These are phyloP conservation scores for Nerophis ophidion DNA, from an alignment of 2,113 vertebrate species.

Conservation along the genomic window DNA sequence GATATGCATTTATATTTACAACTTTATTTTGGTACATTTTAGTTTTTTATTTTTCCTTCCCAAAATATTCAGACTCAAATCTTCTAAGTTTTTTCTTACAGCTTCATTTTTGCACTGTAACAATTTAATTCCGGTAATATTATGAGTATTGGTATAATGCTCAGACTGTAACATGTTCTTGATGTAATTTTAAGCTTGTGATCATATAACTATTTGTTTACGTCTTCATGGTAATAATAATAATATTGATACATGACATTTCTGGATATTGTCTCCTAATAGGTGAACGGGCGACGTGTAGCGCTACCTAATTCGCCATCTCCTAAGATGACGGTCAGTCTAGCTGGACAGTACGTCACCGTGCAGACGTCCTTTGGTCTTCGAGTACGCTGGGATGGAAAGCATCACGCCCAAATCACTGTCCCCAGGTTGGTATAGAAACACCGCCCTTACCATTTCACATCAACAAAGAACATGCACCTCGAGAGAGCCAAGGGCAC, in stretches of 20 bases:
- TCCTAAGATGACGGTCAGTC: conserved; percentile 55
- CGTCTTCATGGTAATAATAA: too few relatives aligned
- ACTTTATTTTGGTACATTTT: too few relatives aligned
- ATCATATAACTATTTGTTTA: neutral
- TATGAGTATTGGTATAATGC: too few relatives aligned
- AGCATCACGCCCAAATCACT: conserved; percentile 72
- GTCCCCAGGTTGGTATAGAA: conserved; percentile 61
- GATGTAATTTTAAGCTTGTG: neutral
- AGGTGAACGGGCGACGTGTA: conserved; percentile 71
- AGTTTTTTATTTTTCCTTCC: too few relatives aligned
- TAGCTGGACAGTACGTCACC: conserved; percentile 75
- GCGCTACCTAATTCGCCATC: conserved; percentile 68
- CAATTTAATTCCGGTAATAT: too few relatives aligned
- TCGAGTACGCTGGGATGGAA: conserved; percentile 76
- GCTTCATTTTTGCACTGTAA: too few relatives aligned
- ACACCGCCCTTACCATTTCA: too few relatives aligned
- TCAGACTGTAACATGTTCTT: too few relatives aligned
- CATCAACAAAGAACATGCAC: too few relatives aligned
- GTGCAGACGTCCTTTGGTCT: conserved; percentile 72
- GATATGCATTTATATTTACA: too few relatives aligned
- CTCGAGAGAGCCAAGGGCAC: too few relatives aligned
- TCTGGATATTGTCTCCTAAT: neutral
- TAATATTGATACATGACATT: too few relatives aligned
- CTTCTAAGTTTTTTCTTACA: neutral
- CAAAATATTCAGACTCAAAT: neutral